Evolutionary conservation across 2,888 invertebrate species (phyloP).

Genomic region (Pollenia angustigena): DNA sequence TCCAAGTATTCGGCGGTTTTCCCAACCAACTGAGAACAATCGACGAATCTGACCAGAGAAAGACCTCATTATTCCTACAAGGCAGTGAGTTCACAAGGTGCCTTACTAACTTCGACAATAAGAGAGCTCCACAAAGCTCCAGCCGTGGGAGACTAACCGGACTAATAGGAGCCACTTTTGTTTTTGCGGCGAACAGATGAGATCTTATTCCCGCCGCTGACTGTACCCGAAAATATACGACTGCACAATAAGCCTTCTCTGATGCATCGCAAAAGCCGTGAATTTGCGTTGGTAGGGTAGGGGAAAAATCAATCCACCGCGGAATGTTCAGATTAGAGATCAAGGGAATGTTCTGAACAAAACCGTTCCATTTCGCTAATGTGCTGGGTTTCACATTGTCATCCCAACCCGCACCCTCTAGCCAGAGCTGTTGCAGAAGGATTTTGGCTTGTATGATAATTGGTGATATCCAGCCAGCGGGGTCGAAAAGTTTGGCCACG

Average conservation of each 20-base stretch:
- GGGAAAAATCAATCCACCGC: slow-evolving; percentile 52
- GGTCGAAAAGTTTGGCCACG: slow-evolving; percentile 30
- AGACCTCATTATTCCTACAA: no score
- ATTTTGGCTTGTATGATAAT: slow-evolving; percentile 46
- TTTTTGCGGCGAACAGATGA: slow-evolving; percentile 60
- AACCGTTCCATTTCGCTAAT: slow-evolving; percentile 14
- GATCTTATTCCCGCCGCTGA: neutral
- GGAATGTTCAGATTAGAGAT: slow-evolving; percentile 37
- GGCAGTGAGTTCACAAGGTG: no score
- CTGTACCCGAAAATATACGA: slow-evolving; percentile 30
- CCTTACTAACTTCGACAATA: slow-evolving; percentile 52
- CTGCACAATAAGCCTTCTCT: slow-evolving; percentile 38
- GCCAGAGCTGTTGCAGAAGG: slow-evolving; percentile 47
- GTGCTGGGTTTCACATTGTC: neutral
- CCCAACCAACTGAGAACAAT: no score
- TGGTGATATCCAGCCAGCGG: slow-evolving; percentile 48
- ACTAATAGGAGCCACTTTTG: slow-evolving; percentile 69
- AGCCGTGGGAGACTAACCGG: slow-evolving; percentile 63
- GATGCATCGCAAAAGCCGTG: slow-evolving; percentile 69
- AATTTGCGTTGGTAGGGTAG: neutral
- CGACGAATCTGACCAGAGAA: no score
- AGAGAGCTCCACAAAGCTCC: slow-evolving; percentile 64
- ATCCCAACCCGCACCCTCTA: slow-evolving; percentile 43
- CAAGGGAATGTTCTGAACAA: neutral
- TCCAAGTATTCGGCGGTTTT: no score